Base-by-base conservation (phyloP, 2,888 invertebrate species). In the Eurytoma adleriae region DNA sequence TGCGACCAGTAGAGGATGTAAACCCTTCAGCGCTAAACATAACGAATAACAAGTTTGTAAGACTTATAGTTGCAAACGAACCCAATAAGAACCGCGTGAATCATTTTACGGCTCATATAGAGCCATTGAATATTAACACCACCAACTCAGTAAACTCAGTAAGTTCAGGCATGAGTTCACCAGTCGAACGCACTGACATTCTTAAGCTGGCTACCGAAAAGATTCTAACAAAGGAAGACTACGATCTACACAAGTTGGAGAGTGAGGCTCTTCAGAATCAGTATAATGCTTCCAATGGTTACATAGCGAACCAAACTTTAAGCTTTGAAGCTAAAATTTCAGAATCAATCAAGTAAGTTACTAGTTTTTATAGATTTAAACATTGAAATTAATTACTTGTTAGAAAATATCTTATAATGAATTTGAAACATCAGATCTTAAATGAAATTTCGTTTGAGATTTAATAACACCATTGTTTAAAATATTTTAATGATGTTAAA, bases 51-150 rank as follows among this genome's bases (percentile, higher is more conserved):
- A 82, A 82, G 16, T 82, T 82, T 24, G 82, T 82, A 2, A 67
- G 80, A 2, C 20, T 82, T 12, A 82, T 80, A 10, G 82, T 82
- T 0, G 77, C 79, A 7, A 79, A 80, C 18, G 82, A 82, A 3
- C 72, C 75, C 13, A 75, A 68, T n/a, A 80, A 78, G n/a, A 78
- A 59, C 54, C 50, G 52, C 56, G 79, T 79, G 13, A 76, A 80
- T 54, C 82, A 80, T 12, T 80, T 82, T 13, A 80, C 80, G 3
- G 82, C 82, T 18, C 82, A 82, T 18, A 82, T 82, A 14, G 71
- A 82, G 57, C 82, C 82, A 2, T 57, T 82, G 24, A 82, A 80
- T 24, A 71, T 75, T 7, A 73, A 80, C 30, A 50, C 68, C 0
- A 64, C 78, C 13, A 72, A 40, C 48, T 80, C 80, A 3, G 62